Evolutionary conservation across 92 coral and sea anemone genomes (phyloP), one percentile per base, ranked within the genome.

Genomic region (Porites cylindrica): DNA sequence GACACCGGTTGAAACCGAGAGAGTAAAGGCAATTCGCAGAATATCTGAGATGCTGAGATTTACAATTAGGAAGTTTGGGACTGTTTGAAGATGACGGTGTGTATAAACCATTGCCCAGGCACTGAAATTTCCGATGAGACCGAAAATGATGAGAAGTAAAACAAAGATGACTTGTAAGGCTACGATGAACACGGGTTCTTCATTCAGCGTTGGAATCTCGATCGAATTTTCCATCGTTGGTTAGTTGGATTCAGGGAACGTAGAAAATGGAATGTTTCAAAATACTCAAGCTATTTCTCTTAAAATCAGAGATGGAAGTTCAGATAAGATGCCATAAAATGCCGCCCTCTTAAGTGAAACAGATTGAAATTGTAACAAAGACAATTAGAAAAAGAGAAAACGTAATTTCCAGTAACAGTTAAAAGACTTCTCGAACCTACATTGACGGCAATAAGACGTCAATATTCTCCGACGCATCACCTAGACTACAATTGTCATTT

Each of bases 11-110:
- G 97, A 94, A 21, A 94, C 88, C 7, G 95, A 78, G 8, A 92
- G 85, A 2, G 95, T 80, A 26, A 87, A 76, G 54, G 81, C 23
- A 26, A 94, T 87, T 12, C 94, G 80, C 16, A 92, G 60, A 4
- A 94, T 85, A 32, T 94, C 97, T 12, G 93, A 86, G 52, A 91
- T 67, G 19, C 93, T 86, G 3, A 94, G 92, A 59, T 94, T 92
- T 12, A 91, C 81, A 68, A 94, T 80, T 59, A 92, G 79, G 26
- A 79, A 89, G 65, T 91, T 94, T 4, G 93, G 81, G 0, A 88
- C 79, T 29, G 93, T 94, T 88, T 78, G 83, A 23, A 94, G 85
- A 14, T 89, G 93, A 51, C 85, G 89, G 12, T 83, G 88, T 66
- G 82, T 78, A 26, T 79, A 87, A 13, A 94, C 90, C 70, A 84